Evolutionary conservation across 2,113 vertebrate genomes (phyloP).

Genomic region (Menidia beryllina): DNA sequence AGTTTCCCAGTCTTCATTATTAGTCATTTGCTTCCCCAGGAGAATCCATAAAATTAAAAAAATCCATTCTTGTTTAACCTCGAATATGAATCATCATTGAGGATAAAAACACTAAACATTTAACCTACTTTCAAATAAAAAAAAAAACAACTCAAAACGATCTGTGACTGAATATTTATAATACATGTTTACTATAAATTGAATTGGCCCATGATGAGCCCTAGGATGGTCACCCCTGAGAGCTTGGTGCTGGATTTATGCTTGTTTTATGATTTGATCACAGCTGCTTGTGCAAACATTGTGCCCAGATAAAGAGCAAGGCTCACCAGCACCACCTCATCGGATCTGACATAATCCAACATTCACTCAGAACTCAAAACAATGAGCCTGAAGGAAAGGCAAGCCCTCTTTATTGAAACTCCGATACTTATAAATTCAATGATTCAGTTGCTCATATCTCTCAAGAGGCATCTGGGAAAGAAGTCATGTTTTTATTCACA

Average conservation of each 20-base stretch:
- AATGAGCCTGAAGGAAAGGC: conserved; percentile 5
- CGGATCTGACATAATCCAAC: conserved; percentile 11
- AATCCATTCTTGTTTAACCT: not conserved
- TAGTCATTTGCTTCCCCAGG: not conserved
- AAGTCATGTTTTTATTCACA: conserved; percentile 1
- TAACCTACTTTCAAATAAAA: too few species aligned
- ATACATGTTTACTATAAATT: not conserved
- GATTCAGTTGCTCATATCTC: not conserved
- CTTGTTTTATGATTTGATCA: conserved; percentile 19
- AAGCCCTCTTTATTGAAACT: not conserved
- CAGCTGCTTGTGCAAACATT: conserved; percentile 26
- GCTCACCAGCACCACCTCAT: conserved; percentile 11
- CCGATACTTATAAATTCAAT: conserved; percentile 7
- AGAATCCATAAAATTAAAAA: not conserved
- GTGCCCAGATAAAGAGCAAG: conserved; percentile 11
- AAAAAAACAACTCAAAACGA: too few species aligned
- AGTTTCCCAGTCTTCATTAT: not conserved
- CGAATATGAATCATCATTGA: too few species aligned
- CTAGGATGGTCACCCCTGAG: not conserved
- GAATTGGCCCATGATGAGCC: not conserved
- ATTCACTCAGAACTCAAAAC: conserved; percentile 24
- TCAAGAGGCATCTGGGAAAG: not conserved
- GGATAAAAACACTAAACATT: too few species aligned
- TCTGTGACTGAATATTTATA: not conserved
- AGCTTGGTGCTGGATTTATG: not conserved